Evolutionary conservation across 2,113 vertebrate genomes (phyloP).

Genomic region (Pogona vitticeps): DNA sequence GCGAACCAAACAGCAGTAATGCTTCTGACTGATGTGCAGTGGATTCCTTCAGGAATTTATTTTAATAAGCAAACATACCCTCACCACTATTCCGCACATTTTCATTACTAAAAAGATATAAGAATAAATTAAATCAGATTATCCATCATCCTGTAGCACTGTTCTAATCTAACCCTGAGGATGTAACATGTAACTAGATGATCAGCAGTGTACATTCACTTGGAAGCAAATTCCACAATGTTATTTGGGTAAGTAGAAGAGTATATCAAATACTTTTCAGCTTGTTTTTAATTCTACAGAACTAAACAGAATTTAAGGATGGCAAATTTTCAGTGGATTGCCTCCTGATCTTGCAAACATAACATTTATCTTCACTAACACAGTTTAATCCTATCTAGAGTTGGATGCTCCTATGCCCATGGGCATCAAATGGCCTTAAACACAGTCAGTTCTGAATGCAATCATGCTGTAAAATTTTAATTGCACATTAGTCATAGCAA

Average conservation of each 20-base stretch:
- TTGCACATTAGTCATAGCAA: neutral
- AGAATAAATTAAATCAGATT: neutral
- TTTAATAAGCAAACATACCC: constrained; percentile 9
- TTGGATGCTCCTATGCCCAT: neutral
- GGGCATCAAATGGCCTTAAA: neutral
- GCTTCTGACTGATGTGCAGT: neutral
- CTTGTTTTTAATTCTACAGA: neutral
- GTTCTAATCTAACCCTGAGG: neutral
- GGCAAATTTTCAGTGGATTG: neutral
- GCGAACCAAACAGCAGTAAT: constrained; percentile 5
- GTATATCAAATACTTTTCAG: neutral
- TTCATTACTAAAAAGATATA: neutral
- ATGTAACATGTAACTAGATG: neutral
- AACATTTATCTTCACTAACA: neutral
- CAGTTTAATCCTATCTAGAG: neutral
- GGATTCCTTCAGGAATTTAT: neutral
- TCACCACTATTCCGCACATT: neutral
- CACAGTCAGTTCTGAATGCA: neutral
- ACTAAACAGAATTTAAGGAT: neutral
- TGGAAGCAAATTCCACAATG: neutral
- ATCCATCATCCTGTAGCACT: neutral
- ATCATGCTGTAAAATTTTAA: neutral
- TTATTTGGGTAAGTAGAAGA: neutral
- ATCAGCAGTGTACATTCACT: no score
- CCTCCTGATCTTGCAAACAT: neutral